These are phyloP conservation scores for Aphelinus atriplicis DNA, from an alignment of 1,140 invertebrate genomes.

Conservation along the genomic window DNA sequence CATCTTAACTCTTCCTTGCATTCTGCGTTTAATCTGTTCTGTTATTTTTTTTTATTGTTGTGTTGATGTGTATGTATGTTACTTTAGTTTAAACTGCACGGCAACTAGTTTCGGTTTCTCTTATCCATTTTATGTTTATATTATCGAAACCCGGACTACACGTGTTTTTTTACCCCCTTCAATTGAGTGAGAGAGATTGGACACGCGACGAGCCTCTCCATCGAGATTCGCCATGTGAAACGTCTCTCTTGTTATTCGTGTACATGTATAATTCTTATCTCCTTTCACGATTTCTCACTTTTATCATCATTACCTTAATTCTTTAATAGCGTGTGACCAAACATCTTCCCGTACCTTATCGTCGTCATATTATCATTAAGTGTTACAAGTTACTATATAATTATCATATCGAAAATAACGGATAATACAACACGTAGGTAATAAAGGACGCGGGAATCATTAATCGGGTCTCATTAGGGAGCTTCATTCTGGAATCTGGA, in stretches of 20 bases:
- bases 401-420: constrained; percentile 68
- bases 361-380: constrained; percentile 67
- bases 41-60: constrained; percentile 45
- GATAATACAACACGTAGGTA: constrained; percentile 67
- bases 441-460: constrained; percentile 49
- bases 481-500: constrained; percentile 36
- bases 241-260: constrained; percentile 47
- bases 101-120: constrained; percentile 59
- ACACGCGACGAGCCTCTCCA: constrained; percentile 42
- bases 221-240: constrained; percentile 45
- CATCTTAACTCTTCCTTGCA: constrained; percentile 48
- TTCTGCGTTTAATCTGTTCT: constrained; percentile 47
- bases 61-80: constrained; percentile 44
- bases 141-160: constrained; percentile 42
- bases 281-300: constrained; percentile 41
- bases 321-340: constrained; percentile 59
- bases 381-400: constrained; percentile 66
- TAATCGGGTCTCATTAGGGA: constrained; percentile 30
- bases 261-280: constrained; percentile 49
- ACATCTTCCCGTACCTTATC: constrained; percentile 66
- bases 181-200: constrained; percentile 47
- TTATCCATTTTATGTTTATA: constrained; percentile 53
- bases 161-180: constrained; percentile 44
- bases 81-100: constrained; percentile 56
- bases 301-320: constrained; percentile 31